phyloP scores from a whole-genome alignment of 2,888 invertebrate species.

The Apotomis turbidana region DNA sequence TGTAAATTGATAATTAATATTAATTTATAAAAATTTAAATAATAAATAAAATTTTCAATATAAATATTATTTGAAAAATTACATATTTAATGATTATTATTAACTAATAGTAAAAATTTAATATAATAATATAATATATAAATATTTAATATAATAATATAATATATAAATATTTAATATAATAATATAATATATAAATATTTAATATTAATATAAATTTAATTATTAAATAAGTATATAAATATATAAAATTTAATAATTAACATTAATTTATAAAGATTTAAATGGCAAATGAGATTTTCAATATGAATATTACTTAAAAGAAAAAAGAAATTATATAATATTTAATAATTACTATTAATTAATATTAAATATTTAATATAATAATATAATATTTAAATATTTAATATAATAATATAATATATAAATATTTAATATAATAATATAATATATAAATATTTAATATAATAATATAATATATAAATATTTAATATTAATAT shows the following conservation, averaged over 20 bases:
- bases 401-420: too few relatives aligned
- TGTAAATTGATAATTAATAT: conserved; percentile 49
- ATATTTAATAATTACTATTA: too few relatives aligned
- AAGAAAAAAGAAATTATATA: too few relatives aligned
- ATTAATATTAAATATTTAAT: too few relatives aligned
- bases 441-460: too few relatives aligned
- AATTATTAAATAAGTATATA: conserved; percentile 20
- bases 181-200: too few relatives aligned
- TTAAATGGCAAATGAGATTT: conserved; percentile 44
- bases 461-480: too few relatives aligned
- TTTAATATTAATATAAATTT: too few relatives aligned
- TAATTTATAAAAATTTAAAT: conserved; percentile 50
- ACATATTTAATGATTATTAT: too few relatives aligned
- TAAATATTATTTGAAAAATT: conserved; percentile 34
- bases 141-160: not conserved
- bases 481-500: too few relatives aligned
- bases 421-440: too few relatives aligned
- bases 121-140: conserved; percentile 20
- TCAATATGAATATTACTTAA: conserved; percentile 23
- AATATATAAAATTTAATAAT: conserved; percentile 42
- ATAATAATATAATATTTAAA: too few relatives aligned
- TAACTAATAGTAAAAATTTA: conserved; percentile 43
- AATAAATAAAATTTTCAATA: conserved; percentile 35
- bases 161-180: not conserved
- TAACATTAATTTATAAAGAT: conserved; percentile 12